phyloP scores from a whole-genome alignment of 2,113 vertebrate species.

The Meles meles region DNA sequence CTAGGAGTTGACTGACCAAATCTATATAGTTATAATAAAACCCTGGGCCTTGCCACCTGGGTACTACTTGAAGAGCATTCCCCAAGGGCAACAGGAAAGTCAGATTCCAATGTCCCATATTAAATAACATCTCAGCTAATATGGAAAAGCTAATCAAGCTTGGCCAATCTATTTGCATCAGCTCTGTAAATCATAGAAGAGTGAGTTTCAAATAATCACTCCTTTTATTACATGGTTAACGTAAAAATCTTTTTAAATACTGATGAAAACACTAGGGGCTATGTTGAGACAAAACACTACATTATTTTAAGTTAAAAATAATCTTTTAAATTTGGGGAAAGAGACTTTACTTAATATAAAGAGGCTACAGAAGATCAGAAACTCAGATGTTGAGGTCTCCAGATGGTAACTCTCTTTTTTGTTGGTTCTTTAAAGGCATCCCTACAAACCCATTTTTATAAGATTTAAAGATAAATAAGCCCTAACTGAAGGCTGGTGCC shows the following conservation, averaged over 20 bases:
- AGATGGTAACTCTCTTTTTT: background rate
- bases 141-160: background rate
- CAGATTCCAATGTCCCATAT: background rate
- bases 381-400: background rate
- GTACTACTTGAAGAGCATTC: background rate
- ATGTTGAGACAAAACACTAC: background rate
- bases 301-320: conserved; percentile 18
- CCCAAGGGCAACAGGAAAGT: background rate
- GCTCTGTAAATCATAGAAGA: background rate
- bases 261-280: background rate
- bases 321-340: background rate
- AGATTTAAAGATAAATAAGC: background rate
- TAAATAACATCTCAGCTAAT: background rate
- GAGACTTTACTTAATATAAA: background rate
- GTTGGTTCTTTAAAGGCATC: background rate
- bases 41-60: background rate
- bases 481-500: background rate
- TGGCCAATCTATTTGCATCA: background rate
- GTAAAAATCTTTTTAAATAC: background rate
- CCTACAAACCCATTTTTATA: background rate
- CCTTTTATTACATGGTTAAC: background rate
- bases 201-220: background rate
- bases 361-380: background rate
- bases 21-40: background rate
- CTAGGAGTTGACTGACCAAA: background rate